Base-by-base conservation (phyloP, 2,797 vertebrate genomes). In the Hyperoplus lanceolatus region DNA sequence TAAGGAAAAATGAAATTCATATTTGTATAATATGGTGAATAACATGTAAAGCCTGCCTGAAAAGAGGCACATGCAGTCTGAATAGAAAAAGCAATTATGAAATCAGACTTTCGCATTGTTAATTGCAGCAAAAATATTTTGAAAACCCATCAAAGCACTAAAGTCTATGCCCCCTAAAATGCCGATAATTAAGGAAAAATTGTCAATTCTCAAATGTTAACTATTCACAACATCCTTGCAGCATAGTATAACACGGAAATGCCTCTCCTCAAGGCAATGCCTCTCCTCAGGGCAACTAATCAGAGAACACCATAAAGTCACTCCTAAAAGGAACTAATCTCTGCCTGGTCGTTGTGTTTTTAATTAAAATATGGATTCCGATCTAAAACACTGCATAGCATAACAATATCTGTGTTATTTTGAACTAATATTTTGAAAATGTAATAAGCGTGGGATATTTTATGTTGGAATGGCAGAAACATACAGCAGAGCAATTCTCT, bases 1-100 rank as follows among this genome's bases (percentile, higher is more conserved):
- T 72, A 73, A 18, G 65, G 67, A 81, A 41, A 81, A 77, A 80
- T 83, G 80, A 72, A 49, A 50, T 64, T 67, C 57, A 65, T 46
- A 73, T 80, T 29, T 77, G 60, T 58, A 36, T 48, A 74, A 73
- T 61, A 64, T 11, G 70, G 21, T 81, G 15, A 59, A 70, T 60
- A 54, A 13, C 38, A 64, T 56, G 74, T 62, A 50, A 74, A 42
- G 42, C 18, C 12, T 36, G 15, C 14, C 8, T 7, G 57, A 5
- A 55, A 57, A 64, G 39, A 48, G 7, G 3, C n/a, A 18, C 15
- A 29, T 29, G 29, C 29, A 8, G 54, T 54, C 58, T 58, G 41
- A 73, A 58, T 29, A 53, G 6, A 68, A 29, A 56, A 4, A 56
- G 38, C 1, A 66, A 55, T 78, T n/a, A 43, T 7, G 0, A 6